phyloP scores from a whole-genome alignment of 2,113 vertebrate genomes.

The Sebastes fasciatus region DNA sequence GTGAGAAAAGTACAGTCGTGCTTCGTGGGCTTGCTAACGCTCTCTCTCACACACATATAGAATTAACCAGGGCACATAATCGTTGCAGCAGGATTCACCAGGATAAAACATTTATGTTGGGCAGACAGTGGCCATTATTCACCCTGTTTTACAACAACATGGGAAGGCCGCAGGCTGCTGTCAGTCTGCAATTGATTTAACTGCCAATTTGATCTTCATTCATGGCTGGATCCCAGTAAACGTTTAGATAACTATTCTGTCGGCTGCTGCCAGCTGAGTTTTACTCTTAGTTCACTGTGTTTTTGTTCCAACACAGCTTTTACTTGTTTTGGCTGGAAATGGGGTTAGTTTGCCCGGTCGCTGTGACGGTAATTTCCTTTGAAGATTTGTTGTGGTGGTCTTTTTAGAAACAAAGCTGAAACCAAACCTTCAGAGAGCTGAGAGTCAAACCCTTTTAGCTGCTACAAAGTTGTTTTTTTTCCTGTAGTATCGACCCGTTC shows the following conservation, averaged over 20 bases:
- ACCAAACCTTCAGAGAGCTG: conserved; percentile 13
- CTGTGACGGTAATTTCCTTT: conserved; percentile 18
- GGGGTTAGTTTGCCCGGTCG: conserved; percentile 20
- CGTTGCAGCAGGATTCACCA: conserved; percentile 29
- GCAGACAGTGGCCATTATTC: conserved; percentile 40
- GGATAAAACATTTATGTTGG: conserved; percentile 50
- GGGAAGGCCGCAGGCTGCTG: conserved; percentile 38
- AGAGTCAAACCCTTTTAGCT: conserved; percentile 33
- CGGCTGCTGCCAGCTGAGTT: conserved; percentile 14
- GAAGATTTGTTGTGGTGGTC: conserved; percentile 16
- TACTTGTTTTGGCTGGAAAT: conserved; percentile 27
- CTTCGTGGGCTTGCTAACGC: neutral
- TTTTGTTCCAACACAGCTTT: conserved; percentile 23
- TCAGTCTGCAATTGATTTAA: conserved; percentile 43
- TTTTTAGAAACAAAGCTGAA: conserved; percentile 26
- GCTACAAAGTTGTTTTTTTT: conserved; percentile 1
- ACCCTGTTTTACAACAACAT: conserved; percentile 40
- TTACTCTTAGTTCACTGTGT: conserved; percentile 6
- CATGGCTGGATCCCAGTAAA: conserved; percentile 41
- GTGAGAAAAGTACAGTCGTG: neutral
- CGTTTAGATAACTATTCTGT: conserved; percentile 15
- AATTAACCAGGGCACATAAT: conserved; percentile 12
- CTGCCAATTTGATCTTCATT: conserved; percentile 43
- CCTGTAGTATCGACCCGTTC: conserved; percentile 57
- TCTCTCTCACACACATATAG: neutral